A percentile compares a stretch with the other conserved stretches of the same genome.
Evolutionary conservation across 2,113 vertebrate genomes (phyloP).

Genomic region (Hepsetus odoe): DNA sequence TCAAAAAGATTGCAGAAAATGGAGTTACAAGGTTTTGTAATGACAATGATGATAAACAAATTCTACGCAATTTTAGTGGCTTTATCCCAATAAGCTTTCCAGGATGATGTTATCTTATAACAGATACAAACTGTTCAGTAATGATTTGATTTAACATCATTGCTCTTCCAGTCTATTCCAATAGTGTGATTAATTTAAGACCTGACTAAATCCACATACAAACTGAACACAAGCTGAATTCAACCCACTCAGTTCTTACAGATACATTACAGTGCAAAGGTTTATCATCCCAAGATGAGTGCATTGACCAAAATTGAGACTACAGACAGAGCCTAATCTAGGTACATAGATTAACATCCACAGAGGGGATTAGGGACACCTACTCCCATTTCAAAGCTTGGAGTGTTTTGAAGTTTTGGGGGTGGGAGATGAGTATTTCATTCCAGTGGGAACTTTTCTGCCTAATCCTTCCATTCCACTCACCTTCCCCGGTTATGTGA

Average conservation of each 20-base stretch:
- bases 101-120: no score
- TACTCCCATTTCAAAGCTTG: conserved; percentile 66
- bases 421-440: conserved; percentile 70
- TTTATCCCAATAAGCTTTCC: no score
- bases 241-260: conserved; percentile 19
- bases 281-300: conserved; percentile 39
- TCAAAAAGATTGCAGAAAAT: not conserved
- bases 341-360: conserved; percentile 75
- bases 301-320: conserved; percentile 33
- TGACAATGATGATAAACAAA: not conserved
- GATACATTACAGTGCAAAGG: conserved; percentile 45
- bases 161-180: not conserved
- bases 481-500: conserved; percentile 79
- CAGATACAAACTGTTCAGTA: not conserved
- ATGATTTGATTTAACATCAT: not conserved
- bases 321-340: conserved; percentile 52
- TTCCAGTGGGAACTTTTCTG: conserved; percentile 71
- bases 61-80: no score
- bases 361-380: conserved; percentile 62
- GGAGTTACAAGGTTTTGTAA: no score
- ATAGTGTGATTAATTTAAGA: conserved; percentile 2
- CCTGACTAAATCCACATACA: not conserved
- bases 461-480: conserved; percentile 77
- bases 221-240: not conserved
- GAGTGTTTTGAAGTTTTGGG: conserved; percentile 69